Evolutionary conservation across 2,797 vertebrate species (phyloP).

Genomic region (Hippocampus kuda): DNA sequence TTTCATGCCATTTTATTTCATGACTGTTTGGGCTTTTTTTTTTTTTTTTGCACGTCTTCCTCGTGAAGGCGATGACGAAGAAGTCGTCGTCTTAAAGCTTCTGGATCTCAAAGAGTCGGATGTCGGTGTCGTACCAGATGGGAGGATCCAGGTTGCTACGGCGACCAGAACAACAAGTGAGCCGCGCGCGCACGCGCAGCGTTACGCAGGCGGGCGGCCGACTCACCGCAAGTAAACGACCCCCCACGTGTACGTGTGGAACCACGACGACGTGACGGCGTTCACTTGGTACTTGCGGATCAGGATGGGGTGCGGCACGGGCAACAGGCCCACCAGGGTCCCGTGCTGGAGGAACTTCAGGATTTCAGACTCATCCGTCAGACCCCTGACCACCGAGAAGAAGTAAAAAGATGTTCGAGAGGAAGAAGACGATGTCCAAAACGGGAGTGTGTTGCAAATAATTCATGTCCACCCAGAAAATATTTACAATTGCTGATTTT

Average conservation of each 20-base stretch:
- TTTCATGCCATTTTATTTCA: too few species aligned
- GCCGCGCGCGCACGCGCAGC: too few species aligned
- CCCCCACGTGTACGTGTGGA: constrained; percentile 98
- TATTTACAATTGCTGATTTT: too few species aligned
- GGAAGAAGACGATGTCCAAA: not conserved
- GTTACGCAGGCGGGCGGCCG: not conserved
- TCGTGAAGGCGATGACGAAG: not conserved
- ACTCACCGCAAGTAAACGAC: constrained; percentile 90
- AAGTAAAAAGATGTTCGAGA: not conserved
- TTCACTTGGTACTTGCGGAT: constrained; percentile 98
- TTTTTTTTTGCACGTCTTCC: too few species aligned
- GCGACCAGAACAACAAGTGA: constrained; percentile 15
- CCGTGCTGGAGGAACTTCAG: constrained; percentile 96
- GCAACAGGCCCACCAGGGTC: constrained; percentile 91
- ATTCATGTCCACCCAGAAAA: too few species aligned
- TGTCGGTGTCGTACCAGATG: constrained; percentile 95
- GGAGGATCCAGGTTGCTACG: constrained; percentile 89
- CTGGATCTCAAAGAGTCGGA: constrained; percentile 95
- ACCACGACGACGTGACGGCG: constrained; percentile 90
- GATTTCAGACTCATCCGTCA: constrained; percentile 96
- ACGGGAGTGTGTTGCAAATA: not conserved
- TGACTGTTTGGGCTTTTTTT: too few species aligned
- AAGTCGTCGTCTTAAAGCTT: constrained; percentile 67
- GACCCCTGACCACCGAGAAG: constrained; percentile 65
- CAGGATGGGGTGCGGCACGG: constrained; percentile 94